Base-by-base conservation (phyloP, 2,888 invertebrate species). In the Heterodera filipjevi region DNA sequence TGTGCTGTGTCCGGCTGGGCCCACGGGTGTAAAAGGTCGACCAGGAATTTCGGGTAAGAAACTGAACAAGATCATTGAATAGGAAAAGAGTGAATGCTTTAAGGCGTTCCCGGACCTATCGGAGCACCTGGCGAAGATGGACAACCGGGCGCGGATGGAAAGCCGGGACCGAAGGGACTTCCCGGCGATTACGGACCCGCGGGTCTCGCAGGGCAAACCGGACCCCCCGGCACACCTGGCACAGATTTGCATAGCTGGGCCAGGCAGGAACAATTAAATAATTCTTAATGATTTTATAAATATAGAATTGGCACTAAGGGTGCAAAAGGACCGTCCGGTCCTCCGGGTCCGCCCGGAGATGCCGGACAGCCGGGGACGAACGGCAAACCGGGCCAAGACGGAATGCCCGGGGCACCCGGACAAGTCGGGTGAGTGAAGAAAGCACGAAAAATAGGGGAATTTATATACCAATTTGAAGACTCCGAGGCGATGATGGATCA, bases 1-100 rank as follows among this genome's bases (percentile, higher is more conserved):
- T 35, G 76, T 78, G 14, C 66, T 64, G 2, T 78, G 78, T 27
- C 78, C 78, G 35, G 68, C 68, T 10, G 78, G 78, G 32, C 70
- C 76, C n/a, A 39, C 78, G 66, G 78, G 78, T 49, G n/a, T 44
- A 44, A 49, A 46, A 68, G 77, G 77, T 3, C 49, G 49, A 8
- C 27, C 39, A 8, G 75, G 75, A 3, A 0, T 73, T 3, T 16
- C 77, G 3, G 73, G 73, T 73, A 35, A 64, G 27, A 64, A 64
- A 27, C 22, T 59, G 2, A 39, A 19, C 6, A 39, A 39, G 39
- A 39, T 6, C 39, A n/a, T n/a, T n/a, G n/a, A n/a, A n/a, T 39
- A 12, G 0, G n/a, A 72, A n/a, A 3, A 3, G 35, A 35, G 12
- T 72, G 5, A 30, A 70, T 70, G 46, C 32, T 16, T 73, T 35